Evolutionary conservation across 2,888 invertebrate species (phyloP), one percentile per base, ranked within the genome.

Genomic region (Pegoplata infirma): DNA sequence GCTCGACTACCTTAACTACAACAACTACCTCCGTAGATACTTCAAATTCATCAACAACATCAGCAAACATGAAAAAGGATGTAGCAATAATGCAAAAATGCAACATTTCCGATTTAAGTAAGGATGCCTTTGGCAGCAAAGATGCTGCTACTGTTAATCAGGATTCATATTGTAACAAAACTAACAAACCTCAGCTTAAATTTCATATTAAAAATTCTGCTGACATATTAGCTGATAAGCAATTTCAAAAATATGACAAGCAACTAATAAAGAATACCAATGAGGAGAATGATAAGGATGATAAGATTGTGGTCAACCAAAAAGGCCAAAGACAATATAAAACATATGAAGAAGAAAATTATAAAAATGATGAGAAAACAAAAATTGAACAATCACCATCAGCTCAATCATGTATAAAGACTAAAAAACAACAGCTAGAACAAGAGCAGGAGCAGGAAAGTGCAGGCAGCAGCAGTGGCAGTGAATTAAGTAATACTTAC

Each of bases 401-500:
- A n/a, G n/a, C n/a, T 83, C 81, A 28, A 86, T n/a, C n/a, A 83
- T 53, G 46, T 84, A 40, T 19, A 5, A 61, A 49, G 10, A 8
- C 8, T 49, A 21, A 28, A 2, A 19, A 56, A 56, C n/a, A n/a
- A n/a, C n/a, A n/a, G n/a, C n/a, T n/a, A n/a, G n/a, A n/a, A n/a
- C n/a, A n/a, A n/a, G n/a, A n/a, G n/a, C n/a, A 16, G 19, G 59
- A 53, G 12, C 63, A 64, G 16, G 68, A 64, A 14, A 51, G 44
- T 28, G 56, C 19, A 14, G 69, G 75, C 17, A 61, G 28, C 6
- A 59, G 86, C 84, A 19, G 80, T 81, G 32, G 68, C 7, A 76
- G 75, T 69, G 75, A 76, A 16, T 69, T 76, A 56, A 64, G 86
- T 76, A 84, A 84, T 71, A 87, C 85, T 47, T 87, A 87, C 80